Evolutionary conservation across 2,888 invertebrate genomes (phyloP), one percentile per base, ranked within the genome.

Genomic region (Helleia helle): DNA sequence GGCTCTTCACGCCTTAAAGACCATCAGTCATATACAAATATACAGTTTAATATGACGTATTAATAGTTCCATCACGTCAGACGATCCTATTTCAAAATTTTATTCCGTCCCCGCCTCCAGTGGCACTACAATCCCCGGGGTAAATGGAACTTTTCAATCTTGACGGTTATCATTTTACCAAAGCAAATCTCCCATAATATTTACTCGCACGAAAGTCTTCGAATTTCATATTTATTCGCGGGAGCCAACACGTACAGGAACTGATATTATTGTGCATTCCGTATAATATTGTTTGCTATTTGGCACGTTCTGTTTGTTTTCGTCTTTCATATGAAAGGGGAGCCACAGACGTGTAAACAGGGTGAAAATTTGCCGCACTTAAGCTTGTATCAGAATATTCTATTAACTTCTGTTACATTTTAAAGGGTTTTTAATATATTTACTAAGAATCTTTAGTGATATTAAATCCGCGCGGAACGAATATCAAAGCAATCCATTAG

Each of bases 271-370:
- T 84, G 84, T 84, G 84, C 83, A 84, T 84, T 81, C 83, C 80
- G 84, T 80, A 84, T 84, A 84, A 84, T 84, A 84, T 84, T 84
- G 84, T 84, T 84, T 84, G 81, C 83, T 84, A 75, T 81, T 84
- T 84, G 81, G 75, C 84, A 84, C 84, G 83, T 84, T 83, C 67
- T 84, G 75, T 84, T 84, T 83, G 83, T 81, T 81, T 75, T 83
- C 79, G 80, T 65, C 80, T 81, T 72, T 76, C 73, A 77, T 83
- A 81, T 76, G 80, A 81, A 81, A 81, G 81, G 84, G 84, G 83
- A 81, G 80, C 74, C 68, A 72, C 71, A 69, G 73, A 69, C 63
- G 73, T 54, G 70, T 74, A 81, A 81, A 83, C 71, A 80, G 64
- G 70, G 79, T 66, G 72, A 75, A 62, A 58, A 56, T 52, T 54